Evolutionary conservation across 2,113 vertebrate species (phyloP).

Genomic region (Sorex fumeus): DNA sequence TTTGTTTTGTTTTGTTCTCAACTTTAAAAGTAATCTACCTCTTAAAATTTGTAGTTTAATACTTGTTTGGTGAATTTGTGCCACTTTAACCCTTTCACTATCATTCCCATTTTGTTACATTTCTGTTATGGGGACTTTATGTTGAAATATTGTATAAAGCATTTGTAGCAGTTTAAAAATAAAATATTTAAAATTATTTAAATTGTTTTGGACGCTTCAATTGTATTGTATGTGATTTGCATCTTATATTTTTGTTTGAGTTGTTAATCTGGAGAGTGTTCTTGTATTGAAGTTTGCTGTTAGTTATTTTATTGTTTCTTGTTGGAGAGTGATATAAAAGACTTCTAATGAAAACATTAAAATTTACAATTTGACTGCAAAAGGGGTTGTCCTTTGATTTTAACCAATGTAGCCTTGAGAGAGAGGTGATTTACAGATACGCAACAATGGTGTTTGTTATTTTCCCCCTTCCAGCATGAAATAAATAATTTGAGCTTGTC

Average conservation of each 20-base stretch:
- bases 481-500: conserved; percentile 27
- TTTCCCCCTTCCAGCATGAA: conserved; percentile 62
- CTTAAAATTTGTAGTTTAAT: conserved; percentile 91
- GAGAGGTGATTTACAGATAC: conserved; percentile 78
- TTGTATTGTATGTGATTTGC: conserved; percentile 94
- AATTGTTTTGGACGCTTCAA: conserved; percentile 93
- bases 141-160: conserved; percentile 93
- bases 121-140: conserved; percentile 90
- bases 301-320: conserved; percentile 88
- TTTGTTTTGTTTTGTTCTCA: conserved; percentile 80
- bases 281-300: conserved; percentile 92
- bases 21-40: conserved; percentile 93
- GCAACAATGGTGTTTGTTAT: conserved; percentile 59
- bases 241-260: conserved; percentile 90
- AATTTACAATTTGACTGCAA: conserved; percentile 91
- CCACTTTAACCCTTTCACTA: conserved; percentile 91
- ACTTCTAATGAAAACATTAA: conserved; percentile 95
- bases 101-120: conserved; percentile 93
- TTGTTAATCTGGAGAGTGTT: conserved; percentile 91
- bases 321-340: conserved; percentile 92
- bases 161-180: conserved; percentile 95
- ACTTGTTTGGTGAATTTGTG: conserved; percentile 90
- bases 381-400: conserved; percentile 88
- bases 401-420: conserved; percentile 81
- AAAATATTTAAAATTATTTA: conserved; percentile 99